Evolutionary conservation across 2,113 vertebrate genomes (phyloP).

Genomic region (Cyanoramphus novaezelandiae): DNA sequence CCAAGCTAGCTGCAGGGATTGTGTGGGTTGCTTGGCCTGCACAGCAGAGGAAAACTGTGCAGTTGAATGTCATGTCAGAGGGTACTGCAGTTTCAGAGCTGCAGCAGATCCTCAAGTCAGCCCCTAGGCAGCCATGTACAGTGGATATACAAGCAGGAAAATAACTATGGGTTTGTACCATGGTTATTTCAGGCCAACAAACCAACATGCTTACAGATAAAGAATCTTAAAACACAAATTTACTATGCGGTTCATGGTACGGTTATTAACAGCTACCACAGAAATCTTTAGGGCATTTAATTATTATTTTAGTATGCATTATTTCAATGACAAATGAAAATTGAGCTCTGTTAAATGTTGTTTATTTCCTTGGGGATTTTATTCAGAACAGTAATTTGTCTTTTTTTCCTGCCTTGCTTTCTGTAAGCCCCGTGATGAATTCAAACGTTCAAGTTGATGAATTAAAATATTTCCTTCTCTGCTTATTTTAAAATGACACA

Average conservation of each 20-base stretch:
- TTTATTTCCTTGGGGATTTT: conserved; percentile 34
- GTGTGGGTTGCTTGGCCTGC: background rate
- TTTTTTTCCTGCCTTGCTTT: background rate
- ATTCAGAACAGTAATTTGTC: background rate
- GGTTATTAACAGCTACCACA: background rate
- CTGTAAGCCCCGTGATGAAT: background rate
- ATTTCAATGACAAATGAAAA: conserved; percentile 37
- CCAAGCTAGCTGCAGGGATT: background rate
- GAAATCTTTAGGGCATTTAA: conserved; percentile 3
- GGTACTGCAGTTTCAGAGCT: background rate
- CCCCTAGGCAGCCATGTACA: accelerated
- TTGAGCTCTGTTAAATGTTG: conserved; percentile 26
- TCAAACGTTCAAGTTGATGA: conserved; percentile 21
- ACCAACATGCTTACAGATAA: background rate
- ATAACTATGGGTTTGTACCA: background rate
- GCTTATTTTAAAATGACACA: conserved; percentile 32
- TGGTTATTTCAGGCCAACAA: background rate
- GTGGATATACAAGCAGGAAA: background rate
- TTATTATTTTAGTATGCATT: conserved; percentile 37
- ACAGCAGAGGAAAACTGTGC: background rate
- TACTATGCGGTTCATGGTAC: background rate
- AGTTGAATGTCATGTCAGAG: background rate
- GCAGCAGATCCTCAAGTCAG: background rate
- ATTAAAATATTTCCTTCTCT: conserved; percentile 29
- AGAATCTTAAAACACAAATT: background rate